Conservation (phyloP, 2,113 vertebrate species). For the Nicator chloris region DNA sequence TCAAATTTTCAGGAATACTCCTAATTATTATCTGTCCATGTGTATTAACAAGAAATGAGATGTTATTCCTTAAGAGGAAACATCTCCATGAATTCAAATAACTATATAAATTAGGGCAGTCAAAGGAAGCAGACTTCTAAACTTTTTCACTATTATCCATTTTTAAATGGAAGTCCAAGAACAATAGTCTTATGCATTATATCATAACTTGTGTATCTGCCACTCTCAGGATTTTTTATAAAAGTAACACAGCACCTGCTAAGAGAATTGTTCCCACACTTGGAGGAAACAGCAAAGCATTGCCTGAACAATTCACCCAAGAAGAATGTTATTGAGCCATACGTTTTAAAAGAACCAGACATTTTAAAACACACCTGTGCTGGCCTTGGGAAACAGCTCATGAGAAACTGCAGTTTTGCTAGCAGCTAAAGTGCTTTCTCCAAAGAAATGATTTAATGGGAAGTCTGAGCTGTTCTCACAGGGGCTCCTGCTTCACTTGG, state of each 20-base stretch:
- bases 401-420: background rate
- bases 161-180: slow-evolving; percentile 4
- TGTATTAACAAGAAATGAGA: background rate
- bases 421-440: background rate
- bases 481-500: background rate
- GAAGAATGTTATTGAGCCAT: slow-evolving; percentile 7
- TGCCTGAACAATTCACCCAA: background rate
- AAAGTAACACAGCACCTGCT: background rate
- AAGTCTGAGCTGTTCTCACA: background rate
- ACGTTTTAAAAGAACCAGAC: slow-evolving; percentile 7
- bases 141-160: background rate
- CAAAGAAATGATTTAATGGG: slow-evolving; percentile 30
- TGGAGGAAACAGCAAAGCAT: background rate
- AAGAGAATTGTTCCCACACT: background rate
- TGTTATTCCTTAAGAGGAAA: background rate
- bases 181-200: background rate
- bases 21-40: background rate
- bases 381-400: slow-evolving; percentile 10
- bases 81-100: background rate
- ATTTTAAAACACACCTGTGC: slow-evolving; percentile 22
- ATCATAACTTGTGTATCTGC: background rate
- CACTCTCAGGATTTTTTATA: background rate
- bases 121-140: background rate
- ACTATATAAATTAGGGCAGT: background rate
- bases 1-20: background rate